Base-by-base conservation (phyloP, 1,140 invertebrate species). In the Drosophila albomicans region DNA sequence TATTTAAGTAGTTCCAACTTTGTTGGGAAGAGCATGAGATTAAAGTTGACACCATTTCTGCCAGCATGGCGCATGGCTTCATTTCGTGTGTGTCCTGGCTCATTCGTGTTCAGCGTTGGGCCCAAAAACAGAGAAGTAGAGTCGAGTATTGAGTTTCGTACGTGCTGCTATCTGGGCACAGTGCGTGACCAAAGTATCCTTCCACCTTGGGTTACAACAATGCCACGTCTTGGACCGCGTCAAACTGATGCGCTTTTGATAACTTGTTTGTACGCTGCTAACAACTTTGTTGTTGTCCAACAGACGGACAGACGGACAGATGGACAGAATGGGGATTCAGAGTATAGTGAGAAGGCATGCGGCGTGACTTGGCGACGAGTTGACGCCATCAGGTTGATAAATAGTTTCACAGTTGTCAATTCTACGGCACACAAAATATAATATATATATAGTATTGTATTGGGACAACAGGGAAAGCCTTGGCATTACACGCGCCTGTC, bases 201-300 rank as follows among this genome's bases (percentile, higher is more conserved):
- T 43, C 61, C 10, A 64, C 32, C 71, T 32, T 35, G 52, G 8
- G 48, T 28, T 43, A 52, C 46, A 75, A 67, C 65, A 75, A 63
- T 8, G 51, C 54, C 52, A 43, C 51, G 79, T 38, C 20, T 38
- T 10, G 35, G 35, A 38, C 65, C 58, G 65, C 67, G 61, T 38
- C 54, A 16, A 25, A 41, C 67, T 84, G 80, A 89, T 88, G 80
- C 85, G 80, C 80, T 89, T 84, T 89, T 88, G 85, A 88, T 84
- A 88, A 84, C 80, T 81, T 87, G 84, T 54, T 82, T 82, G 80
- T 78, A 62, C 54, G 41, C 64, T 35, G 46, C 61, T 46, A 35
- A 72, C 57, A 71, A 46, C 56, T 49, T 77, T 74, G 46, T 51
- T 73, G 62, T 70, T 61, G 38, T 49, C 57, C 57, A 62, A 46